Evolutionary conservation across 1,140 invertebrate species (phyloP), one percentile per base, ranked within the genome.

Genomic region (Pachypeltis micranthus): DNA sequence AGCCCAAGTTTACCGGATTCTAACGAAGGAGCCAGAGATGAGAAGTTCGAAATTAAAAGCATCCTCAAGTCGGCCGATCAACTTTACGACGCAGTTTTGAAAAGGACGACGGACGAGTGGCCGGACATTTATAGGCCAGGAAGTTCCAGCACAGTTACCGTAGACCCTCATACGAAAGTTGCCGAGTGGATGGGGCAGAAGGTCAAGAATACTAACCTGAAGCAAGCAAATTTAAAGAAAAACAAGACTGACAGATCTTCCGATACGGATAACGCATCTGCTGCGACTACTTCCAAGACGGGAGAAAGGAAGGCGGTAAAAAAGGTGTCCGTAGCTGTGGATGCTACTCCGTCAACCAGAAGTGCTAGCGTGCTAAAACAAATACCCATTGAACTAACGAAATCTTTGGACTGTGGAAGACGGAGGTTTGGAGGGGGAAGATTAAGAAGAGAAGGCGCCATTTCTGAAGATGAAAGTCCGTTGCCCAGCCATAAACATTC

Each of bases 111-210:
- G 55, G 34, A 63, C 51, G 83, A 81, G 69, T 81, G 79, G 29
- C 80, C 83, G 66, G 83, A 84, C 72, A 74, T 86, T 10, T 81
- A 83, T 16, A 73, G 86, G 34, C 83, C 87, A 69, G 80, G 86
- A 67, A 89, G 87, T 0, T 82, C 79, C 12, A 90, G 87, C 55
- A 90, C 88, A 2, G 64, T 67, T 1, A 68, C 69, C 0, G 83
- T 91, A 64, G 88, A 90, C 70, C 85, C 88, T 0, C 85, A 90
- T 69, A 85, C 87, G 12, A 90, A 90, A 77, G 88, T 91, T 1
- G 80, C 83, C 61, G 86, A 90, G 62, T 91, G 88, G 88, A 91
- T 91, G 66, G 81, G 86, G 1, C 79, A 86, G 0, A 67, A 67
- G 25, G 65, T 86, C 26, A 27, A 54, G 80, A 84, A 65, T 81